phyloP scores from a whole-genome alignment of 2,797 vertebrate species.

The Dendrocincla fuliginosa region DNA sequence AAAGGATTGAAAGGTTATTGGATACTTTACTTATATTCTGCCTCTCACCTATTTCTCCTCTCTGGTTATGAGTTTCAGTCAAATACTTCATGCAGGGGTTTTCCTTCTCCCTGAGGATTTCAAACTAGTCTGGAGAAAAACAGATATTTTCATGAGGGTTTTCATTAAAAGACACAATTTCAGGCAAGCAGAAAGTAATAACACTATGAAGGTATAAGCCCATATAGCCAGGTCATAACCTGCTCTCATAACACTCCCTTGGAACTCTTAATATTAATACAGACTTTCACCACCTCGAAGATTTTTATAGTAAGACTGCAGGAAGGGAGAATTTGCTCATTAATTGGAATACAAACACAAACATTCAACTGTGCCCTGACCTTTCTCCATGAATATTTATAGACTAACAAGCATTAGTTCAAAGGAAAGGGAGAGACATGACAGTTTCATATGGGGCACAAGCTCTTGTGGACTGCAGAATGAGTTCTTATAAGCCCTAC shows the following conservation, averaged over 20 bases:
- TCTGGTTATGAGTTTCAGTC: background rate
- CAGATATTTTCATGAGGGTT: background rate
- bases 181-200: background rate
- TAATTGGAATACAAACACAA: background rate
- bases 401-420: background rate
- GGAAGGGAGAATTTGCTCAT: background rate
- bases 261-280: background rate
- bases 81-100: background rate
- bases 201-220: background rate
- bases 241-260: background rate
- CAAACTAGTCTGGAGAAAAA: background rate
- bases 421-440: background rate
- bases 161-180: background rate
- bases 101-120: background rate
- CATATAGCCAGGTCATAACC: background rate
- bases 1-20: conserved; percentile 9
- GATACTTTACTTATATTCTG: background rate
- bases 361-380: background rate
- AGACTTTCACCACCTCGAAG: background rate
- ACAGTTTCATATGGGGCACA: background rate
- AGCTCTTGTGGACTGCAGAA: background rate
- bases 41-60: background rate
- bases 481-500: rapidly evolving
- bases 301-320: rapidly evolving
- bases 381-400: background rate